phyloP scores from a whole-genome alignment of 2,888 invertebrate species.

The Trachelus iudaicus region DNA sequence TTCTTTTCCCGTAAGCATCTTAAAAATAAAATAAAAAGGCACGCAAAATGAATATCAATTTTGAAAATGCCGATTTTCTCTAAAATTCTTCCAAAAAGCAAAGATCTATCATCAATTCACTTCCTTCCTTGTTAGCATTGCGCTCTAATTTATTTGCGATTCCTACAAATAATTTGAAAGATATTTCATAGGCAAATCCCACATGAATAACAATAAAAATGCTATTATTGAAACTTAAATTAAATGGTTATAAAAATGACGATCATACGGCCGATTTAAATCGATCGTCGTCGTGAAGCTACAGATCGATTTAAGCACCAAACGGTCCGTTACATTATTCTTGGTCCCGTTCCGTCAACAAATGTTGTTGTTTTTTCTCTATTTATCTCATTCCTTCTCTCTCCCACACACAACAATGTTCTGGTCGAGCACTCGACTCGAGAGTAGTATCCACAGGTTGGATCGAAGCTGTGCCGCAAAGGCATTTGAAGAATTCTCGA shows the following conservation, averaged over 20 bases:
- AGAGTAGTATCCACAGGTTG: background rate
- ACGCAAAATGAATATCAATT: too few species aligned
- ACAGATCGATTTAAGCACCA: background rate
- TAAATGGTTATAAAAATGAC: background rate
- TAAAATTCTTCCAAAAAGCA: background rate
- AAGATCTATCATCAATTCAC: background rate
- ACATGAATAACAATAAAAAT: background rate
- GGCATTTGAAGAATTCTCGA: constrained; percentile 3
- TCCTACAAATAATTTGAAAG: background rate
- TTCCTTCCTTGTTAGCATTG: background rate
- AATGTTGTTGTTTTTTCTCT: background rate
- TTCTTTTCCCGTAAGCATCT: too few species aligned
- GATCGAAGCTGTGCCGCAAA: background rate
- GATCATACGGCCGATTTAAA: background rate
- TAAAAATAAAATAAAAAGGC: too few species aligned
- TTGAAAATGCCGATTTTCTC: background rate
- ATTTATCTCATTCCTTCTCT: too few species aligned
- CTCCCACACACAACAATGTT: too few species aligned
- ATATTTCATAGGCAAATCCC: background rate
- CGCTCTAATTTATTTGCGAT: background rate
- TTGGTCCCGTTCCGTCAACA: background rate
- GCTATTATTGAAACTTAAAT: background rate
- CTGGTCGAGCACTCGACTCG: background rate
- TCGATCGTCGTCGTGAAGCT: background rate
- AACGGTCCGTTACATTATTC: background rate